These are phyloP conservation scores for Catharus fuscescens DNA, from an alignment of 2,113 vertebrate genomes.

Conservation along the genomic window DNA sequence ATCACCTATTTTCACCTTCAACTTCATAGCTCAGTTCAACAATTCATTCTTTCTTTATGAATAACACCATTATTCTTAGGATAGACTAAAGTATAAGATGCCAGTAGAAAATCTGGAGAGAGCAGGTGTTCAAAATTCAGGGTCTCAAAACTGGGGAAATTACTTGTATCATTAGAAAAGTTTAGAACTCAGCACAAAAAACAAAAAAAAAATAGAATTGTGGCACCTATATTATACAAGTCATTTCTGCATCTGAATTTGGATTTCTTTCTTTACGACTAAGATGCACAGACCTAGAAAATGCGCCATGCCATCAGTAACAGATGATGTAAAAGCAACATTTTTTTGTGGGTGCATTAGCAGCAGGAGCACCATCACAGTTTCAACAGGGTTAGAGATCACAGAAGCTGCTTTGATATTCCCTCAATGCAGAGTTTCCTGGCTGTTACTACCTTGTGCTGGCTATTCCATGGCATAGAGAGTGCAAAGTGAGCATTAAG, in stretches of 20 bases:
- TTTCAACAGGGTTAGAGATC: conserved; percentile 26
- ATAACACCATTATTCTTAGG: not conserved
- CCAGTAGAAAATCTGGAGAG: not conserved
- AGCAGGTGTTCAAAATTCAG: not conserved
- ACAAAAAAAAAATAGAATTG: not conserved
- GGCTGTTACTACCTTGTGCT: not conserved
- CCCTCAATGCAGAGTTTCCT: not conserved
- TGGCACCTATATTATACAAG: not conserved
- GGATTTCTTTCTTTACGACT: not conserved
- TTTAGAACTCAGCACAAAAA: not conserved
- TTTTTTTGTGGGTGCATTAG: not conserved
- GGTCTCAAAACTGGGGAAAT: not conserved
- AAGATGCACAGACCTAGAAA: not conserved
- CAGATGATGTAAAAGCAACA: not conserved
- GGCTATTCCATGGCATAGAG: not conserved
- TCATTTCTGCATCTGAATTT: not conserved
- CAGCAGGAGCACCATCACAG: not conserved
- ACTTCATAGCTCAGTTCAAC: not conserved
- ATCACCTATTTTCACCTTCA: not conserved
- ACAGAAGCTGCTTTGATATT: not conserved
- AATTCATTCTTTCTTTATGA: not conserved
- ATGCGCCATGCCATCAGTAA: not conserved
- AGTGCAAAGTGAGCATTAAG: not conserved
- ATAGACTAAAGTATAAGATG: not conserved
- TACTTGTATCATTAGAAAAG: not conserved